Evolutionary conservation across 2,888 invertebrate genomes (phyloP).

Genomic region (Heliconius erato): DNA sequence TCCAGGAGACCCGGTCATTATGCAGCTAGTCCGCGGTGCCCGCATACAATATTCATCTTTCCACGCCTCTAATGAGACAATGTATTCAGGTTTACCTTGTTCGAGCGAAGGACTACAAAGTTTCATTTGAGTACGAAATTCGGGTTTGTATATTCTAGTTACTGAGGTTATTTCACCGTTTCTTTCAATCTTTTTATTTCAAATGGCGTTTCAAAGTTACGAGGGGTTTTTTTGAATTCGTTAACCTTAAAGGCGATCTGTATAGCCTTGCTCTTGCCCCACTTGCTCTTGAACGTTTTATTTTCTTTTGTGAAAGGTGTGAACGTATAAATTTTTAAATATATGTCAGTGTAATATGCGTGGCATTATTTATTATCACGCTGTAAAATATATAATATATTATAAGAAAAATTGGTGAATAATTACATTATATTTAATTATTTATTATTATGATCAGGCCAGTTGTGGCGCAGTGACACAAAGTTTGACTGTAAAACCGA

Average conservation of each 20-base stretch:
- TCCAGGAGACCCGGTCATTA: constrained; percentile 55
- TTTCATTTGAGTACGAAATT: constrained; percentile 46
- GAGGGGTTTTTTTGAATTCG: constrained; percentile 26
- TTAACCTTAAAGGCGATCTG: constrained; percentile 22
- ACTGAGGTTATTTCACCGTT: constrained; percentile 24
- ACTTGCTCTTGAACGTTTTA: constrained; percentile 5
- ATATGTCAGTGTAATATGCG: neutral
- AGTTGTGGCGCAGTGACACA: no score
- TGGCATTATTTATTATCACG: neutral
- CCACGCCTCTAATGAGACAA: constrained; percentile 69
- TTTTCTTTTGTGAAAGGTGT: neutral
- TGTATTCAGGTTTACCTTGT: constrained; percentile 63
- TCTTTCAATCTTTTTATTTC: constrained; percentile 30
- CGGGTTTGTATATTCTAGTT: constrained; percentile 39
- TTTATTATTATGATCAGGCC: no score
- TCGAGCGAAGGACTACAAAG: constrained; percentile 47
- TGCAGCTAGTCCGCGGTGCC: constrained; percentile 57
- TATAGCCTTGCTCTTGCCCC: neutral
- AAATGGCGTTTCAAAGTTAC: constrained; percentile 24
- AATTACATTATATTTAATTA: neutral
- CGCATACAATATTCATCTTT: constrained; percentile 71
- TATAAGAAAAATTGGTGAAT: neutral
- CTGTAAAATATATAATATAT: neutral
- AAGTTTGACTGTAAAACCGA: no score
- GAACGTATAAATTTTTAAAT: neutral